Evolutionary conservation across 2,113 vertebrate species (phyloP).

Genomic region (Solenodon paradoxus): DNA sequence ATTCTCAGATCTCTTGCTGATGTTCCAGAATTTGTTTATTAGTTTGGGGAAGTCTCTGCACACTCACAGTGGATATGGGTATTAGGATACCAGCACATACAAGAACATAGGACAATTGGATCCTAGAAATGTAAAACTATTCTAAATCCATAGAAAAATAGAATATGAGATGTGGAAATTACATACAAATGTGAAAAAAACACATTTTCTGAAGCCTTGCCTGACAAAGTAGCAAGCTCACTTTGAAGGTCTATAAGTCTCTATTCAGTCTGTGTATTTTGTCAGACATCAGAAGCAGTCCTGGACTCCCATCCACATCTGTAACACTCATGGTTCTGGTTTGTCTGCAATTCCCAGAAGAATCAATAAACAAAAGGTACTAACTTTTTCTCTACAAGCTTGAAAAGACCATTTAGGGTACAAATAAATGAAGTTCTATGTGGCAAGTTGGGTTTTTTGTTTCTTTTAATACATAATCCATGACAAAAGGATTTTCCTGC

Average conservation of each 20-base stretch:
- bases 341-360: too few species aligned
- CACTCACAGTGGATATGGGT: too few species aligned
- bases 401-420: neutral
- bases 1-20: too few species aligned
- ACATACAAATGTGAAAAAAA: neutral
- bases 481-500: neutral
- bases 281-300: too few species aligned
- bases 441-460: neutral
- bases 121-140: neutral
- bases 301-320: rapidly evolving
- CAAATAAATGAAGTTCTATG: neutral
- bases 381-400: neutral
- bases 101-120: neutral
- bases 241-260: neutral
- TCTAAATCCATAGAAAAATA: neutral
- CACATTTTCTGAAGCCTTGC: neutral
- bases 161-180: neutral
- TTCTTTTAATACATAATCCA: neutral
- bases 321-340: neutral
- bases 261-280: rapidly evolving
- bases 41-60: too few species aligned
- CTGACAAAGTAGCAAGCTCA: neutral
- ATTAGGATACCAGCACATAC: too few species aligned
- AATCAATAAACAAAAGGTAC: neutral
- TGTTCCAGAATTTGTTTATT: too few species aligned